A percentile compares a stretch with the other conserved stretches of the same genome.
These are phyloP conservation scores for Silurus meridionalis DNA, from an alignment of 2,113 vertebrate genomes.

Conservation along the genomic window DNA sequence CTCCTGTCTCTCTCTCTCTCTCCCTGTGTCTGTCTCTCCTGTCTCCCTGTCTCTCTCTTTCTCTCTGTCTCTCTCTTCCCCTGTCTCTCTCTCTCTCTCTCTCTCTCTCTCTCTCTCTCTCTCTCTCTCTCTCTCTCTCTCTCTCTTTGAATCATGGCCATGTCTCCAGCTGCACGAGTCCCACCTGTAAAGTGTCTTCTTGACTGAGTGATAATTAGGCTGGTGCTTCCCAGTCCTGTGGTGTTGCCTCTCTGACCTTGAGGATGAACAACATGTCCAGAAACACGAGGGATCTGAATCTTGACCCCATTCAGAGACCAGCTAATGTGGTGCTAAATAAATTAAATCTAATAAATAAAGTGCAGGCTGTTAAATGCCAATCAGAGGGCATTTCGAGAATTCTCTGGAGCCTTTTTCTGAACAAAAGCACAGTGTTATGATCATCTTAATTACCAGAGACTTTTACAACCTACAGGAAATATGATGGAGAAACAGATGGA, in stretches of 20 bases:
- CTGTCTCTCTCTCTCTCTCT: neutral
- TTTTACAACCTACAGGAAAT: neutral
- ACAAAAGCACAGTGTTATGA: neutral
- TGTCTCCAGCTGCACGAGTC: neutral
- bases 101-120: neutral
- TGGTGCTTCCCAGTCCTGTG: neutral
- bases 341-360: constrained; percentile 21
- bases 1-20: neutral
- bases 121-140: neutral
- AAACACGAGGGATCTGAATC: neutral
- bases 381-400: neutral
- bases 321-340: neutral
- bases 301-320: neutral
- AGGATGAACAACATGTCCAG: neutral
- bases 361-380: constrained; percentile 1
- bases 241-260: constrained; percentile 21
- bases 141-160: constrained; percentile 10
- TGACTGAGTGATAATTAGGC: constrained; percentile 6
- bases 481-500: neutral
- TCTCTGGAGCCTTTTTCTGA: neutral
- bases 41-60: too few relatives aligned
- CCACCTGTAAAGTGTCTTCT: constrained; percentile 11
- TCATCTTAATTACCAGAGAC: constrained; percentile 6
- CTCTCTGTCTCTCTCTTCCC: too few relatives aligned
- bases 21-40: too few relatives aligned